Evolutionary conservation across 2,797 vertebrate genomes (phyloP).

Genomic region (Poeciliopsis gracilis): DNA sequence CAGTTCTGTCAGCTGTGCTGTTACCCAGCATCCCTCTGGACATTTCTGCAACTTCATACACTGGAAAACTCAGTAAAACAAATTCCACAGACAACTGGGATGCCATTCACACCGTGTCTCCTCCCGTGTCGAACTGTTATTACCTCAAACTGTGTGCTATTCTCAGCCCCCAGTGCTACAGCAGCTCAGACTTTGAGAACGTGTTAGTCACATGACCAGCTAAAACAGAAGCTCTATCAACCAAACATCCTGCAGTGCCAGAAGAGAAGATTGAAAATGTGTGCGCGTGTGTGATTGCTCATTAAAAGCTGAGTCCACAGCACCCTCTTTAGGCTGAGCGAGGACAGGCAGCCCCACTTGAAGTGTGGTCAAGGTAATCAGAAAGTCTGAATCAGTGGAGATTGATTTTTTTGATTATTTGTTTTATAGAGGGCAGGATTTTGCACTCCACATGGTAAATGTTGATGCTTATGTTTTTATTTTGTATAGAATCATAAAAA

Average conservation of each 20-base stretch:
- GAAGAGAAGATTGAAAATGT: slow-evolving; percentile 43
- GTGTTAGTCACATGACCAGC: slow-evolving; percentile 73
- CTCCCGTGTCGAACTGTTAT: slow-evolving; percentile 64
- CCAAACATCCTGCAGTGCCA: slow-evolving; percentile 49
- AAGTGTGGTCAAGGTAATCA: slow-evolving; percentile 39
- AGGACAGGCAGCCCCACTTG: slow-evolving; percentile 40
- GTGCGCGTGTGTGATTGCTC: slow-evolving; percentile 64
- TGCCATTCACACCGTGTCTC: slow-evolving; percentile 56
- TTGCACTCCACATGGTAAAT: background rate
- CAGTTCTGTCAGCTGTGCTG: slow-evolving; percentile 6
- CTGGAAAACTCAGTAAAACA: slow-evolving; percentile 32
- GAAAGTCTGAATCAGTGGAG: slow-evolving; percentile 11
- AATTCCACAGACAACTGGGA: slow-evolving; percentile 40
- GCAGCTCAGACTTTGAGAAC: slow-evolving; percentile 57
- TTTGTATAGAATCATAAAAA: background rate
- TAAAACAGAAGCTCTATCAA: slow-evolving; percentile 53
- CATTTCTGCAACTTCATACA: slow-evolving; percentile 21
- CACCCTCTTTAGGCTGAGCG: slow-evolving; percentile 79
- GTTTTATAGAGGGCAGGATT: too few species aligned
- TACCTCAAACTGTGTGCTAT: slow-evolving; percentile 63
- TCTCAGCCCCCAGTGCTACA: slow-evolving; percentile 52
- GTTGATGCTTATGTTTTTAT: background rate
- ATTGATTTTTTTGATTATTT: background rate
- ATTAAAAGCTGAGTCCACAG: slow-evolving; percentile 80
- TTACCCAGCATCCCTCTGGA: background rate